phyloP scores from a whole-genome alignment of 2,113 vertebrate species.

The Tachysurus fulvidraco region DNA sequence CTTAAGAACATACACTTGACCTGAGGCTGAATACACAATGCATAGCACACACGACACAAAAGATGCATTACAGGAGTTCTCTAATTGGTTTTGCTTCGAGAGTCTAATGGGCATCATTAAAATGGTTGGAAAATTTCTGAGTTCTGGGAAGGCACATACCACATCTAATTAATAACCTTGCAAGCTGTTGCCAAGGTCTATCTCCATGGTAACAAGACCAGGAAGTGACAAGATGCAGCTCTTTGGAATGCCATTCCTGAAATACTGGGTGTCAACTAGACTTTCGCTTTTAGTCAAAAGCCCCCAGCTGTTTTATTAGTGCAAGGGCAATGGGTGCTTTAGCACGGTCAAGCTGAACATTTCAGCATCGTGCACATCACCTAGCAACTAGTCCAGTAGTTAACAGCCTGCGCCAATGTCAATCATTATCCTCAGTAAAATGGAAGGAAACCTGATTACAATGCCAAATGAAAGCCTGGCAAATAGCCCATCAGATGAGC shows the following conservation, averaged over 20 bases:
- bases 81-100: conserved; percentile 12
- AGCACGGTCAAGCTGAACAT: conserved; percentile 39
- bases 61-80: conserved; percentile 1
- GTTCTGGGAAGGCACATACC: conserved; percentile 36
- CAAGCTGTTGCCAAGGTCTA: conserved; percentile 44
- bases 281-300: conserved; percentile 41
- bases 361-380: conserved; percentile 36
- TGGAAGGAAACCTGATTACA: conserved; percentile 42
- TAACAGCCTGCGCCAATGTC: conserved; percentile 31
- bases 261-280: conserved; percentile 22
- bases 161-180: conserved; percentile 49
- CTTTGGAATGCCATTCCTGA: conserved; percentile 41
- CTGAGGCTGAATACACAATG: neutral
- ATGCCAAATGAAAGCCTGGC: conserved; percentile 22
- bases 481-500: conserved; percentile 39
- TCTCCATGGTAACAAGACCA: conserved; percentile 44
- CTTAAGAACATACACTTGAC: conserved; percentile 3
- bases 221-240: conserved; percentile 31
- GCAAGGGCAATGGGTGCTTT: conserved; percentile 41
- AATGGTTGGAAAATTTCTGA: conserved; percentile 32
- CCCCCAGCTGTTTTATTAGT: conserved; percentile 46
- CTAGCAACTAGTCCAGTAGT: conserved; percentile 45
- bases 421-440: conserved; percentile 33
- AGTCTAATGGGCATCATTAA: conserved; percentile 46
- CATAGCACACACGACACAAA: neutral